Evolutionary conservation across 2,797 vertebrate species (phyloP), one percentile per base, ranked within the genome.

Genomic region (Ciconia nigra): DNA sequence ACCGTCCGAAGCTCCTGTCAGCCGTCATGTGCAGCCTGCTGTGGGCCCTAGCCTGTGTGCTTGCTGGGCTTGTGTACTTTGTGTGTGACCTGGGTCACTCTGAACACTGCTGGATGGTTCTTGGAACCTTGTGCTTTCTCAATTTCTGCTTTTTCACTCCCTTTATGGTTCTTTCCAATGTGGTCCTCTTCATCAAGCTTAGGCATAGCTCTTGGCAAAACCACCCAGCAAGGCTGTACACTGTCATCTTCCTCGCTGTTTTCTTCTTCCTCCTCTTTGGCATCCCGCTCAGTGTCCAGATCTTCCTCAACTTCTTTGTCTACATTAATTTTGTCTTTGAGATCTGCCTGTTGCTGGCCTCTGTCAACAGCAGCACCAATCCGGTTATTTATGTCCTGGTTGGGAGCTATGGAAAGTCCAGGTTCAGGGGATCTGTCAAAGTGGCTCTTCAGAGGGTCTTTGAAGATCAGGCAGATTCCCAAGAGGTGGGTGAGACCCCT

Each of bases 321-420:
- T 87, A 51, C 46, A 41, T 22, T 21, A 58, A 37, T 37, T 37
- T 80, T 24, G 57, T 87, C 66, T 93, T 88, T 46, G 88, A 88
- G 66, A 59, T 77, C 66, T 91, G 76, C 66, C 81, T 95, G 25
- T 41, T 81, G 55, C 49, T 96, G 74, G 90, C 95, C 4, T 42
- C 84, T 7, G 1, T 97, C 21, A 95, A 97, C 82, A 97, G 97
- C 44, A 73, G 92, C 11, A 84, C 96, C 86, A 97, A 97, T 22
- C 97, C 97, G 0, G 9, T 95, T 70, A 96, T 97, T 89, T 97
- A 96, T 2, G 92, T 97, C 61, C 39, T 97, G 25, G 96, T 97
- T 79, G 97, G 97, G 42, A 83, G 78, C 26, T 70, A 37, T 4
- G 41, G 74, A n/a, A 87, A 47, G 7, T 31, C 8, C 39, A 39